Evolutionary conservation across 2,888 invertebrate species (phyloP).

Genomic region (Zele albiditarsus): DNA sequence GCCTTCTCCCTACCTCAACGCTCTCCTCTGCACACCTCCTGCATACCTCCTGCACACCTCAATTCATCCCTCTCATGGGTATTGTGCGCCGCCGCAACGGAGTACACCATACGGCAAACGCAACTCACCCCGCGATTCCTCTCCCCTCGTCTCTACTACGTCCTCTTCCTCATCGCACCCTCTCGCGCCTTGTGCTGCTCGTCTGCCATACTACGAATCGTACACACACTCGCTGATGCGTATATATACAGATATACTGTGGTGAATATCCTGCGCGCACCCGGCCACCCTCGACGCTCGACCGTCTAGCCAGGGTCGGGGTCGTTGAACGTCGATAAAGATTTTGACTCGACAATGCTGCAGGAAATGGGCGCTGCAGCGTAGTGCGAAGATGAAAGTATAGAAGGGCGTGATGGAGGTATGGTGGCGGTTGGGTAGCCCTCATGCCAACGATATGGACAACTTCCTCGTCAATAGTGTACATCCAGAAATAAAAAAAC

Average conservation of each 20-base stretch:
- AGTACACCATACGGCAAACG: conserved; percentile 26
- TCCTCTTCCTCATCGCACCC: conserved; percentile 36
- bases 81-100: conserved; percentile 52
- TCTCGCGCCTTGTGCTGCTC: conserved; percentile 8
- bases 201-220: conserved; percentile 25
- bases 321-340: conserved; percentile 73
- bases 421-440: conserved; percentile 23
- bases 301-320: conserved; percentile 72
- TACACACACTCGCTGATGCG: conserved; percentile 25
- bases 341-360: conserved; percentile 68
- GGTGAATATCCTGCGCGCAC: conserved; percentile 53
- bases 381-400: conserved; percentile 10
- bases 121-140: conserved; percentile 5
- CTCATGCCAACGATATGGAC: conserved; percentile 44
- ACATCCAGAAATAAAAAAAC: no score
- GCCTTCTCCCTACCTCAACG: conserved; percentile 30
- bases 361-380: conserved; percentile 44
- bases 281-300: conserved; percentile 54
- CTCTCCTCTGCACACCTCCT: conserved; percentile 40
- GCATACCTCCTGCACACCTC: conserved; percentile 33
- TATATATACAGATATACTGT: background rate
- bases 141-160: background rate
- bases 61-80: conserved; percentile 45
- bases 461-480: conserved; percentile 28
- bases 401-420: background rate